Percentiles rank a stretch among this genome's conserved stretches.
phyloP scores from a whole-genome alignment of 2,797 vertebrate genomes.

The Adrianichthys oophorus region DNA sequence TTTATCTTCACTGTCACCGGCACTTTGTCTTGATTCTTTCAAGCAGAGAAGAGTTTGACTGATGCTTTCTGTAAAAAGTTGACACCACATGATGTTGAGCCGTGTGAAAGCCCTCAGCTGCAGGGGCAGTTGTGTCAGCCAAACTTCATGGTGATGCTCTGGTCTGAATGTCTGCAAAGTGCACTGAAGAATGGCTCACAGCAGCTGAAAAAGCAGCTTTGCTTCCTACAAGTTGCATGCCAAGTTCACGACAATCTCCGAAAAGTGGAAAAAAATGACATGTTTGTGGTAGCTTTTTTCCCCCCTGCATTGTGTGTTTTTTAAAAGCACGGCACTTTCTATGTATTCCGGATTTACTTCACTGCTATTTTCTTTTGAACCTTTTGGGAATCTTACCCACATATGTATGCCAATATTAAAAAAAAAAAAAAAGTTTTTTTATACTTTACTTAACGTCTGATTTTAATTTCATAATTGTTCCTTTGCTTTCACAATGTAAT shows the following conservation, averaged over 20 bases:
- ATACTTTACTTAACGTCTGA: not conserved
- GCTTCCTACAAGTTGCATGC: constrained; percentile 55
- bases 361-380: constrained; percentile 33
- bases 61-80: constrained; percentile 35
- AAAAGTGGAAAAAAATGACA: not conserved
- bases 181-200: constrained; percentile 55
- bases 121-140: constrained; percentile 49
- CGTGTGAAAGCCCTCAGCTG: constrained; percentile 9
- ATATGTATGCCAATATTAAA: constrained; percentile 31
- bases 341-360: constrained; percentile 6
- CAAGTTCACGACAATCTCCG: constrained; percentile 15
- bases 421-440: constrained; percentile 22
- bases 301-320: not conserved
- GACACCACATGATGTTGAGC: constrained; percentile 2
- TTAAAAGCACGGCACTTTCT: constrained; percentile 19
- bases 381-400: constrained; percentile 21
- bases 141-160: constrained; percentile 55
- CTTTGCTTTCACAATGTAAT: constrained; percentile 7
- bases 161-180: constrained; percentile 36
- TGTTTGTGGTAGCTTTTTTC: no score
- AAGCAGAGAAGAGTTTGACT: constrained; percentile 52
- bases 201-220: constrained; percentile 16
- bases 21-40: constrained; percentile 46
- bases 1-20: constrained; percentile 38
- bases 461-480: constrained; percentile 11